phyloP scores from a whole-genome alignment of 64 coral and sea anemone genomes.

The Anthopleura sola region DNA sequence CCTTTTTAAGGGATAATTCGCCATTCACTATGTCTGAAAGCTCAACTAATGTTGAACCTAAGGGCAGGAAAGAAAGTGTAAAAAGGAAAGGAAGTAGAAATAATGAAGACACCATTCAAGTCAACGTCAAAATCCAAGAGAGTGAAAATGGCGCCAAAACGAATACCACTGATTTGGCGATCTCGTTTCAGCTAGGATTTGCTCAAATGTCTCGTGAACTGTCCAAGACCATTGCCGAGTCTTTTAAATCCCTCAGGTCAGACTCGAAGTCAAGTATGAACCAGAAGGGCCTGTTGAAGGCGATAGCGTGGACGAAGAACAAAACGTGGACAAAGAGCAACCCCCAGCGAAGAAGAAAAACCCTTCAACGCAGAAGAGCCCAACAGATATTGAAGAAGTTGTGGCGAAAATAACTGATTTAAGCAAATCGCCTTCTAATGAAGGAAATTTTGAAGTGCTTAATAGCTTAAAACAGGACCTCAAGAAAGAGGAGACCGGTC shows the following conservation, averaged over 20 bases:
- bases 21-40: constrained; percentile 20
- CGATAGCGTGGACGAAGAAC: neutral
- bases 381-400: constrained; percentile 20
- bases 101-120: neutral
- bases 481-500: constrained; percentile 39
- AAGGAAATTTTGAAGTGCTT: constrained; percentile 30
- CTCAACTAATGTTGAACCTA: constrained; percentile 25
- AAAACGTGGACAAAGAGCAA: neutral
- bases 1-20: constrained; percentile 24
- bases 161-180: neutral
- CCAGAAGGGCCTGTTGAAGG: neutral
- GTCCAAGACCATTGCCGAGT: constrained; percentile 26
- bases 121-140: neutral
- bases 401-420: constrained; percentile 24
- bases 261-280: constrained; percentile 23
- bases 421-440: constrained; percentile 14
- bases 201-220: constrained; percentile 12
- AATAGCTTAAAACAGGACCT: constrained; percentile 39
- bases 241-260: constrained; percentile 22
- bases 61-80: constrained; percentile 31
- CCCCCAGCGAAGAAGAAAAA: constrained; percentile 34
- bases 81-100: neutral
- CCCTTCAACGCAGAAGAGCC: neutral
- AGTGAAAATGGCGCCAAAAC: constrained; percentile 45
- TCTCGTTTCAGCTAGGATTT: constrained; percentile 27